Evolutionary conservation across 2,113 vertebrate genomes (phyloP).

Genomic region (Podarcis cretensis): DNA sequence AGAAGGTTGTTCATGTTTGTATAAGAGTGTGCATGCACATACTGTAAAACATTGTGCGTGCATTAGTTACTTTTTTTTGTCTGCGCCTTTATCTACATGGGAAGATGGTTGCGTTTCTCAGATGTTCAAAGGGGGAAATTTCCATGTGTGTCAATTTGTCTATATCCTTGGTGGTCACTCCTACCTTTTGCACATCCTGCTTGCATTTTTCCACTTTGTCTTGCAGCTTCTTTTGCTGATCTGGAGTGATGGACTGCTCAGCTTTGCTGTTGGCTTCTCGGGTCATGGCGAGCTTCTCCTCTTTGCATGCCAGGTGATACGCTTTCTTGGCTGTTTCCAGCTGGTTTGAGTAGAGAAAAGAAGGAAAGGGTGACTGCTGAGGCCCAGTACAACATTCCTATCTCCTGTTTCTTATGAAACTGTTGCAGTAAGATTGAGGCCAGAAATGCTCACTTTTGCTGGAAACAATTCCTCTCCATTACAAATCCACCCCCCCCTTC

Average conservation of each 20-base stretch:
- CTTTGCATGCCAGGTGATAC: slow-evolving; percentile 97
- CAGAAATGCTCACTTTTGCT: background rate
- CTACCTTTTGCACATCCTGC: slow-evolving; percentile 92
- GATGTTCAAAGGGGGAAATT: background rate
- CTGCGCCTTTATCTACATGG: background rate
- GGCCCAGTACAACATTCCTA: background rate
- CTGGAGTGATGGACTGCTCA: slow-evolving; percentile 89
- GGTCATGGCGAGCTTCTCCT: slow-evolving; percentile 91
- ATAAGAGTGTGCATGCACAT: background rate
- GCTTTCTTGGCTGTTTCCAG: slow-evolving; percentile 94
- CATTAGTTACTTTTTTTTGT: background rate
- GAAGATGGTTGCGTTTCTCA: background rate
- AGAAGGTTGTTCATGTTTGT: background rate
- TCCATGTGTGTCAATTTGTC: background rate
- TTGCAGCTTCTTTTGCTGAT: slow-evolving; percentile 97
- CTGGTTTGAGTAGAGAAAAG: slow-evolving; percentile 68
- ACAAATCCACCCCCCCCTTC: background rate
- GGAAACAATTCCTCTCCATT: background rate
- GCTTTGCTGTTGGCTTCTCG: slow-evolving; percentile 94
- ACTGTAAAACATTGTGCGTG: background rate
- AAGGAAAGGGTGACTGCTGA: background rate
- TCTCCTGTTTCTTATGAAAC: background rate
- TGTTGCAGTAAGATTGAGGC: background rate
- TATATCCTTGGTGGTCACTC: background rate
- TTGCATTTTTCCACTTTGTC: slow-evolving; percentile 99